Percentiles rank a stretch among this genome's conserved stretches.
Evolutionary conservation across 2,113 vertebrate genomes (phyloP).

Genomic region (Uria lomvia): DNA sequence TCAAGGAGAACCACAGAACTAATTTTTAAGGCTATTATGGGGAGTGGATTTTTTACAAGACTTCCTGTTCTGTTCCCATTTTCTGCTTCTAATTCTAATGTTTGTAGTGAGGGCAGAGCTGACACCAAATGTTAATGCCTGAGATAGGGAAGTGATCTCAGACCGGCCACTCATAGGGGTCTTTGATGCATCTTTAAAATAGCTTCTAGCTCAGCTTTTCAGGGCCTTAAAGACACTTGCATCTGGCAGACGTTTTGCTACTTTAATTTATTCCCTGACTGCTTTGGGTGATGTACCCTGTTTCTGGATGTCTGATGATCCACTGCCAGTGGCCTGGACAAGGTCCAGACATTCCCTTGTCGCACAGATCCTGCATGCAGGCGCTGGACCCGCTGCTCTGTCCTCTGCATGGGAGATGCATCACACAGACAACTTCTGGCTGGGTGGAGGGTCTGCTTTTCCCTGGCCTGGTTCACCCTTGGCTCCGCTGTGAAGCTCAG

Average conservation of each 20-base stretch:
- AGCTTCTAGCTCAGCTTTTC: neutral
- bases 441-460: neutral
- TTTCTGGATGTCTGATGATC: neutral
- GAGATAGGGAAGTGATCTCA: neutral
- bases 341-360: neutral
- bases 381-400: neutral
- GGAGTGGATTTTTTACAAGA: neutral
- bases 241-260: neutral
- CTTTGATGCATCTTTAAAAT: neutral
- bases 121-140: neutral
- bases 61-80: neutral
- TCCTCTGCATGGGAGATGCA: neutral
- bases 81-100: neutral
- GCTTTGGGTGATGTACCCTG: neutral
- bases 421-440: neutral
- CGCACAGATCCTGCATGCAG: fast-evolving
- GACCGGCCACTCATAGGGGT: neutral
- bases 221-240: neutral
- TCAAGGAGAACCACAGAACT: neutral
- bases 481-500: neutral
- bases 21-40: neutral
- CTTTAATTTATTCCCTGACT: neutral
- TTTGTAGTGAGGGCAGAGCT: neutral
- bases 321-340: neutral
- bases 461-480: neutral